Percentiles rank a stretch among this genome's conserved stretches.
These are phyloP conservation scores for Corythaixoides concolor DNA, from an alignment of 2,113 vertebrate species.

Conservation along the genomic window DNA sequence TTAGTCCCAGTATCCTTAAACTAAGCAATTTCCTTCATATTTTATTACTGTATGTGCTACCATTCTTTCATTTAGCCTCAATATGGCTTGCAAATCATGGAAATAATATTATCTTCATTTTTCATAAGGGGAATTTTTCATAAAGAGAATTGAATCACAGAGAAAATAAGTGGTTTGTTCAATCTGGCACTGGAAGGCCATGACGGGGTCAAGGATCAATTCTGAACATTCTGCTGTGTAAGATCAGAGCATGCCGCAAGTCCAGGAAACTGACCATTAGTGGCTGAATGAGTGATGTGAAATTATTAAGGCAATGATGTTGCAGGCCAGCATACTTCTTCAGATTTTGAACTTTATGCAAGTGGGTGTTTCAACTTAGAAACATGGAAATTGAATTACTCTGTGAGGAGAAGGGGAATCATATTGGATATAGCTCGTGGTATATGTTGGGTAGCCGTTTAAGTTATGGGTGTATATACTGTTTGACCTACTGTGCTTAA, in stretches of 20 bases:
- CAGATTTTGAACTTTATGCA: not conserved
- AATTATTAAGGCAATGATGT: not conserved
- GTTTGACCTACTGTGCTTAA: not conserved
- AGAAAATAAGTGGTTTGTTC: not conserved
- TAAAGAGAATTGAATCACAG: not conserved
- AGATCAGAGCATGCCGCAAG: not conserved
- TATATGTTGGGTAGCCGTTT: not conserved
- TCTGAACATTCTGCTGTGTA: not conserved
- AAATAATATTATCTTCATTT: constrained; percentile 34
- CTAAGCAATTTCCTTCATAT: constrained; percentile 11
- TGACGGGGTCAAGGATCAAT: not conserved
- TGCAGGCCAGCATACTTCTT: not conserved
- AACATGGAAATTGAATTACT: not conserved
- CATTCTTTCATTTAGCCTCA: not conserved
- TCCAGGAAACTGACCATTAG: not conserved
- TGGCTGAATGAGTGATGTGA: not conserved
- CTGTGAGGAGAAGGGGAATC: not conserved
- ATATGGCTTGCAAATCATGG: not conserved
- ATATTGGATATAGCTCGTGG: not conserved
- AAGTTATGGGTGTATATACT: not conserved
- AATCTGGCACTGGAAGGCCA: not conserved
- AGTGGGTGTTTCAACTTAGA: not conserved
- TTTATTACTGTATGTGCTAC: not conserved
- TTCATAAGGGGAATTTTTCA: not conserved
- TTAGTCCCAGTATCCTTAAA: not conserved